Conservation (phyloP, 2,888 invertebrate species). For the Meta bourneti region DNA sequence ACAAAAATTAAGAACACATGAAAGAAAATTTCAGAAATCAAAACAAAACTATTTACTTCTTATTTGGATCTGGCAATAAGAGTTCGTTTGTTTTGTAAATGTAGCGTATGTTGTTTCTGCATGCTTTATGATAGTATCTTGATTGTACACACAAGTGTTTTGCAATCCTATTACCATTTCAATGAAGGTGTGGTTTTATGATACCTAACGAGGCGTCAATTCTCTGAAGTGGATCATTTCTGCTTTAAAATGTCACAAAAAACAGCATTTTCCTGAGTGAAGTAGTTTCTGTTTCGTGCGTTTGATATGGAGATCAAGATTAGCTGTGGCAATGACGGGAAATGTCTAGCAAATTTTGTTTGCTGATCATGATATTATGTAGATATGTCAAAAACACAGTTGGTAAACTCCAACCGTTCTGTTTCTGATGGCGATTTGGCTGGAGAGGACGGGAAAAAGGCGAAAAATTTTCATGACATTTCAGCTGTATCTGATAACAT, state of each 20-base stretch:
- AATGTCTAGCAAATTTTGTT: slow-evolving; percentile 6
- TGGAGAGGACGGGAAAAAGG: slow-evolving; percentile 36
- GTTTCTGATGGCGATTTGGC: slow-evolving; percentile 74
- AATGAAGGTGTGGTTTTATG: slow-evolving; percentile 67
- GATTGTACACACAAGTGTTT: slow-evolving; percentile 31
- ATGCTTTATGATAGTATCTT: slow-evolving; percentile 23
- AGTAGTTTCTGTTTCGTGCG: neutral
- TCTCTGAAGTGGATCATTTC: neutral
- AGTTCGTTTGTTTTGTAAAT: slow-evolving; percentile 68
- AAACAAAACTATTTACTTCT: neutral
- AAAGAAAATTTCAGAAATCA: neutral
- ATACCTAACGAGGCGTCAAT: neutral
- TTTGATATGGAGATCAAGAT: neutral
- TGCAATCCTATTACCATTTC: slow-evolving; percentile 50
- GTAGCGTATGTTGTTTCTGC: slow-evolving; percentile 29
- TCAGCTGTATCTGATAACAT: slow-evolving; percentile 7
- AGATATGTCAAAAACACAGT: slow-evolving; percentile 61
- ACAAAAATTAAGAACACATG: slow-evolving; percentile 6
- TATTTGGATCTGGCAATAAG: slow-evolving; percentile 44
- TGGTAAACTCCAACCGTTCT: slow-evolving; percentile 58
- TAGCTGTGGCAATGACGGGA: neutral
- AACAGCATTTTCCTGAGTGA: neutral
- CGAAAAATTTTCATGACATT: slow-evolving; percentile 2
- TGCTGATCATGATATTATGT: slow-evolving; percentile 42
- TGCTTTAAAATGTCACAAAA: neutral